Evolutionary conservation across 2,113 vertebrate species (phyloP).

Genomic region (Cervus canadensis): DNA sequence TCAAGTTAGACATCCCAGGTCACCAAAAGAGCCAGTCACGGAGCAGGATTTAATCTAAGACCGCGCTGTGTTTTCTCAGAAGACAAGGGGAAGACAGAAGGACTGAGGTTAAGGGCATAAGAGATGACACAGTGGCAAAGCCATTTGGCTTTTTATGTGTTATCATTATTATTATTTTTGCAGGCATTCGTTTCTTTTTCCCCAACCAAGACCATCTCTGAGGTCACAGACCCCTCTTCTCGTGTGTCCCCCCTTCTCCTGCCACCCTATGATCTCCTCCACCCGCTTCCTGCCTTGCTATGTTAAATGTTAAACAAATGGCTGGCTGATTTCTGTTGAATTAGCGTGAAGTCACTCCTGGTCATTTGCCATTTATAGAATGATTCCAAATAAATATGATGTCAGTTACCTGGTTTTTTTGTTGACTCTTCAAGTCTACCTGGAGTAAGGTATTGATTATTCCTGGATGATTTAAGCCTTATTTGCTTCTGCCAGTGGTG

Average conservation of each 20-base stretch:
- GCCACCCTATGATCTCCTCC: background rate
- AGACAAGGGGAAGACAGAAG: background rate
- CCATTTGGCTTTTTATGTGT: too few species aligned
- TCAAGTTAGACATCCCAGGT: background rate
- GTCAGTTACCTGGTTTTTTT: too few species aligned
- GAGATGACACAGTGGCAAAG: too few species aligned
- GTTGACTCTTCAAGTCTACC: background rate
- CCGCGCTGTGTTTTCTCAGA: background rate
- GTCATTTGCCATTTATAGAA: too few species aligned
- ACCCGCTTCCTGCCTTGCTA: background rate
- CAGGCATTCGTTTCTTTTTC: background rate
- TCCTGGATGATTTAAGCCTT: background rate
- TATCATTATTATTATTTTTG: too few species aligned
- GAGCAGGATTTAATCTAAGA: background rate
- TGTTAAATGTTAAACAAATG: too few species aligned
- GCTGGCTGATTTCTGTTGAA: background rate
- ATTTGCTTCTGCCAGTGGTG: too few species aligned
- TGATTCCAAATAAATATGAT: too few species aligned
- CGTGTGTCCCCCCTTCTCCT: fast-evolving
- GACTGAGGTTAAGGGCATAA: background rate
- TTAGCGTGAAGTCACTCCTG: fast-evolving
- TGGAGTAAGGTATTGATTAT: background rate
- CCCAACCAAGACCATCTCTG: background rate
- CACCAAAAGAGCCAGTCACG: fast-evolving
- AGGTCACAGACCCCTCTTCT: background rate